Conservation (phyloP, 2,113 vertebrate genomes). For the Phainopepla nitens region DNA sequence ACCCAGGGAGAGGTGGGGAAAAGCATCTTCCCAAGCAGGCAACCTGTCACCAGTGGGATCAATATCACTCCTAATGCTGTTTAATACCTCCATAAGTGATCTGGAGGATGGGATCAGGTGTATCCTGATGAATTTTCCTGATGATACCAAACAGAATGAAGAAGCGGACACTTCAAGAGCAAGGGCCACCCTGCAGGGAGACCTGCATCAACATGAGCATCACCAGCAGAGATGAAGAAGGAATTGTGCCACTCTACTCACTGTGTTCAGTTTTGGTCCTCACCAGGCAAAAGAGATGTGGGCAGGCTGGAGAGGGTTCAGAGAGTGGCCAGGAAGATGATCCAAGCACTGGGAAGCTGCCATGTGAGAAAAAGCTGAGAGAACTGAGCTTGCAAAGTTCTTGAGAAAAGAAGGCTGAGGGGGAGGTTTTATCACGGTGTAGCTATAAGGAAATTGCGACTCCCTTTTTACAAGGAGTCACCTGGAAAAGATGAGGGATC, state of each 20-base stretch:
- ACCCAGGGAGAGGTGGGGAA: not conserved
- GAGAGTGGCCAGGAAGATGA: not conserved
- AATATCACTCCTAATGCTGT: fast-evolving
- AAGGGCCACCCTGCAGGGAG: not conserved
- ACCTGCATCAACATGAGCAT: not conserved
- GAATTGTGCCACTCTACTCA: not conserved
- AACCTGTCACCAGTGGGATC: not conserved
- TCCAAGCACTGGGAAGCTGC: not conserved
- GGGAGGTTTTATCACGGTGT: not conserved
- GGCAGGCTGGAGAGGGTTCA: not conserved
- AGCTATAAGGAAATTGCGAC: not conserved
- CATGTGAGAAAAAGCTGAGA: not conserved
- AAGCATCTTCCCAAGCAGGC: not conserved
- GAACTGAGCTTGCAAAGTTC: not conserved
- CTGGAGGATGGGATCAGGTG: not conserved
- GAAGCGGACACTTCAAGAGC: not conserved
- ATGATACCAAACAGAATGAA: not conserved
- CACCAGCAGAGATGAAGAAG: not conserved
- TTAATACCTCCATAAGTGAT: not conserved
- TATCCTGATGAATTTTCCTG: not conserved
- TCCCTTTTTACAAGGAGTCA: not conserved
- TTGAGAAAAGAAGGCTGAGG: not conserved
- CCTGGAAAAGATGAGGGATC: not conserved
- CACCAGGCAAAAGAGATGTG: not conserved
- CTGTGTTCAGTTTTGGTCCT: not conserved